Base-by-base conservation (phyloP, 2,888 invertebrate species). In the Lasioglossum villosulum region DNA sequence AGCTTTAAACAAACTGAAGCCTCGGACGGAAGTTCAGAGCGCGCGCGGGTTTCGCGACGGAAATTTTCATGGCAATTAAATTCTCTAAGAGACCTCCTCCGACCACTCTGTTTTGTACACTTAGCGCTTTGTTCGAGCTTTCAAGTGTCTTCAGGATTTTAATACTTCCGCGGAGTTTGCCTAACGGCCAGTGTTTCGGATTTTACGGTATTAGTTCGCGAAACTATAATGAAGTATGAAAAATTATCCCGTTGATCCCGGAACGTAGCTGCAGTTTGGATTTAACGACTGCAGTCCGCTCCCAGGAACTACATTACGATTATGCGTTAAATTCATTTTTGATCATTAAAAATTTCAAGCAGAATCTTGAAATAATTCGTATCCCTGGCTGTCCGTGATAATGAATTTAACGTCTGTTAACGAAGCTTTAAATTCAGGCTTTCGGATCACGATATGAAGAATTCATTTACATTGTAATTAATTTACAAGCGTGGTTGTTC, bases 11-110 rank as follows among this genome's bases (percentile, higher is more conserved):
- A 66, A 73, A 73, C 83, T 30, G 23, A 72, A 68, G 34, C 68
- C 66, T n/a, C 16, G 83, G 68, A 23, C 68, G 34, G 19, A 82
- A 76, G 52, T 66, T 81, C 14, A 14, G 10, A 39, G 42, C 14
- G n/a, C 59, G 27, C 14, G 30, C 27, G 27, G 16, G 27, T 5
- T 19, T 34, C 34, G 66, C 48, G 72, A 73, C 71, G 75, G 39
- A 30, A 63, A 82, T 82, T 75, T 83, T 75, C 75, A 72, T 66
- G 83, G 48, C 52, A 82, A 82, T 48, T 75, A 83, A 83, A 83
- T 82, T 72, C 52, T 34, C 16, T 39, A 27, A 27, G 39, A 34
- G 70, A 52, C 19, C 27, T 74, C 4, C 68, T 23, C 68, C 68
- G 4, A 37, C 37, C 39, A 34, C 34, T 66, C 34, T 66, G 34